Evolutionary conservation across 2,797 vertebrate genomes (phyloP), one percentile per base, ranked within the genome.

Genomic region (Iguana delicatissima): DNA sequence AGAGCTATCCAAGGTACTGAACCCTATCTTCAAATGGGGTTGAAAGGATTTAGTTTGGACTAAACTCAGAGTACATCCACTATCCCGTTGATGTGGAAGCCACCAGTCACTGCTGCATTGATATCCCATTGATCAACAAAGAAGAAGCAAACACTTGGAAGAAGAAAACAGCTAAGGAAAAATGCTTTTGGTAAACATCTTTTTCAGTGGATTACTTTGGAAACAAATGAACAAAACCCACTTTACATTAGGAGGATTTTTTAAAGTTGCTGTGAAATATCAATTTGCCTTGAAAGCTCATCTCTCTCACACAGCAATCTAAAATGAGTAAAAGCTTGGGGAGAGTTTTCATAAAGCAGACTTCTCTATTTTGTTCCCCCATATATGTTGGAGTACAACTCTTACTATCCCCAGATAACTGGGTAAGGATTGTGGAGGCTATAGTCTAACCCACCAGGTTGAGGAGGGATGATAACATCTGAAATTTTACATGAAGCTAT

Each of bases 281-380:
- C 64, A 89, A 73, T 42, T 74, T 29, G 69, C 26, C 91, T 91
- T 96, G 94, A 93, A 95, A 89, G 93, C 90, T 94, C 90, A 89
- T 90, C 79, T 90, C 92, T 89, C 88, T 92, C 80, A 89, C 93
- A 87, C 84, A 88, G 92, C 91, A 69, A 85, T 89, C 84, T 38
- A 84, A 92, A 64, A 52, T 85, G 6, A 0, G 0, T 52, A 26
- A 1, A 89, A 83, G 69, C 69, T 92, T 86, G 72, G 77, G 82
- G 80, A 46, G 50, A 26, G 32, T 12, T n/a, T 22, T 35, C 16
- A 20, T 52, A 72, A 72, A 69, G 32, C 29, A 69, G 67, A 29
- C 29, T 69, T 32, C 32, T 3, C 22, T 46, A 64, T 64, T 64
- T 20, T 20, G 16, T 64, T 64, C 20, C 22, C 20, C 32, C 9